Conservation (phyloP, 2,888 invertebrate species). For the Brachynemurus nebulosus region DNA sequence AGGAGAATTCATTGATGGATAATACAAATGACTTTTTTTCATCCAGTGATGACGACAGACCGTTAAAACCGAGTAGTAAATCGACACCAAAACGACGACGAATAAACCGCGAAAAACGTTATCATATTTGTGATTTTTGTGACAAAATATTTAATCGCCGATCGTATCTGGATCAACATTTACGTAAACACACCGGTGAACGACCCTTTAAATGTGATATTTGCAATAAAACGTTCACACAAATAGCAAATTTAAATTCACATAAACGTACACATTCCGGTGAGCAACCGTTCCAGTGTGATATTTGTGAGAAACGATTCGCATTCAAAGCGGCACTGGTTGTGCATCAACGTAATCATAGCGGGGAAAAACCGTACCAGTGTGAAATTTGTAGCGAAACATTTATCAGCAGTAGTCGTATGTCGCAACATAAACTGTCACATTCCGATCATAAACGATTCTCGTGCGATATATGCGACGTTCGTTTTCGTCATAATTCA, state of each 20-base stretch:
- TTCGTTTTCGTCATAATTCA: neutral
- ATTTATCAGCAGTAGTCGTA: neutral
- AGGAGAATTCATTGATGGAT: neutral
- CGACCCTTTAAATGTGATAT: conserved; percentile 7
- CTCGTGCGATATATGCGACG: neutral
- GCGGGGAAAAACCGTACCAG: conserved; percentile 1
- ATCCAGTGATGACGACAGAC: neutral
- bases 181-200: conserved; percentile 5
- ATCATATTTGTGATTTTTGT: conserved; percentile 5
- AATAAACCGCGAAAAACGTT: conserved; percentile 5
- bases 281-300: conserved; percentile 8
- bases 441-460: conserved; percentile 2
- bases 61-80: too few relatives aligned
- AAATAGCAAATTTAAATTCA: neutral
- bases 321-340: neutral
- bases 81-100: too few relatives aligned
- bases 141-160: conserved; percentile 1
- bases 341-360: conserved; percentile 1
- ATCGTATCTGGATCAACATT: neutral
- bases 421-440: neutral
- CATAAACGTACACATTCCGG: conserved; percentile 6
- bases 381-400: conserved; percentile 2
- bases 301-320: conserved; percentile 7
- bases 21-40: neutral
- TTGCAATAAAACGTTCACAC: conserved; percentile 2